Evolutionary conservation across 2,888 invertebrate genomes (phyloP).

Genomic region (Amphiduros pacificus): DNA sequence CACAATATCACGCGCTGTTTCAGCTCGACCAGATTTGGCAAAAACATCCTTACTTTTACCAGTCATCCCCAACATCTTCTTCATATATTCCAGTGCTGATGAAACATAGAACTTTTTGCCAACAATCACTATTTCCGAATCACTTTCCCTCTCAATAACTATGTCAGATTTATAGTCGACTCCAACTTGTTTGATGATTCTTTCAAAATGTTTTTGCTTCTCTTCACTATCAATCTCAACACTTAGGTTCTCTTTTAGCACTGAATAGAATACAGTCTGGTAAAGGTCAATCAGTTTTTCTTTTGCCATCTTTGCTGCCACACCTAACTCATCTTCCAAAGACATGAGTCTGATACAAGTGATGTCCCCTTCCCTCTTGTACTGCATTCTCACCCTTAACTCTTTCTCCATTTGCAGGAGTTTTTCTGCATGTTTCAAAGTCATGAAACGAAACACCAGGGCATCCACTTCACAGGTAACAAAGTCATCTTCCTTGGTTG

Average conservation of each 20-base stretch:
- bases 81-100: neutral
- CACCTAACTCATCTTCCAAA: no score
- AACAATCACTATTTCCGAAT: neutral
- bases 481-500: neutral
- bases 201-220: neutral
- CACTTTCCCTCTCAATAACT: neutral
- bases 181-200: neutral
- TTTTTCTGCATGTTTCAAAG: neutral
- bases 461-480: neutral
- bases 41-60: neutral
- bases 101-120: neutral
- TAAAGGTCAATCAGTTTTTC: neutral
- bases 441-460: neutral
- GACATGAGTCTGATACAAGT: no score
- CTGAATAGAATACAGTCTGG: neutral
- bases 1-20: neutral
- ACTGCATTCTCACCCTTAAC: slow-evolving; percentile 12
- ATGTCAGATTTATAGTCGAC: neutral
- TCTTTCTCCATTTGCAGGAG: slow-evolving; percentile 8
- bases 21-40: neutral
- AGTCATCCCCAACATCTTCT: neutral
- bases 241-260: neutral
- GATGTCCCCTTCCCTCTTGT: slow-evolving; percentile 2
- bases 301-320: neutral
- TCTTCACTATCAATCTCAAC: neutral